Base-by-base conservation (phyloP, 2,113 vertebrate genomes). In the Hassar affinis region DNA sequence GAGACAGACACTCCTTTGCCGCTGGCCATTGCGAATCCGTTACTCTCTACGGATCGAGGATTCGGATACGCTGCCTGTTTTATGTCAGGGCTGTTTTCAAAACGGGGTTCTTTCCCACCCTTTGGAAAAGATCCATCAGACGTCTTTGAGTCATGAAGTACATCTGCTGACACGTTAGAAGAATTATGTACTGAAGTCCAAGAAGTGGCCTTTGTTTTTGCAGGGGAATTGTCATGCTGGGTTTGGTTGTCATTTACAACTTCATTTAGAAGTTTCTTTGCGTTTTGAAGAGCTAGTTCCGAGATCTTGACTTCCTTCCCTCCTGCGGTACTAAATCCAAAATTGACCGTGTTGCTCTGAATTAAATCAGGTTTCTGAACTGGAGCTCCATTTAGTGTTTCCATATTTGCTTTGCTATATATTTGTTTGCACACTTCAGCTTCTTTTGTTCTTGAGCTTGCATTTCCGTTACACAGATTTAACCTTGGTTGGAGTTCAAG, bases 311-410 rank as follows among this genome's bases (percentile, higher is more conserved):
- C 92, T 0, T 80, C 85, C 82, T 94, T 95, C 84, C 94, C 95
- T 86, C 91, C 93, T 88, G 94, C 93, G 64, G 94, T 95, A 82
- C 88, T 95, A 91, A 96, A 96, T 25, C 93, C 94, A 89, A 89
- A 93, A 82, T 86, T 80, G 82, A 77, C 25, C 1, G 17, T 49
- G 27, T 69, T 54, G 33, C 35, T 27, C 51, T 18, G 51, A 74
- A 59, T 47, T 54, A 72, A 78, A 83, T 59, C 42, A 78, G 72
- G 22, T 49, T 81, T 81, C 27, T 54, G 33, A 56, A 78, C 17
- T 42, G 38, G 2, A 71, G 47, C 18, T 33, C 6, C 49, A 35
- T 30, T 69, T 35, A 20, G 20, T 17, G 30, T 61, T 69, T 42
- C 30, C 33, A 22, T 51, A 71, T 80, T 76, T 62, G 15, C 64